These are phyloP conservation scores for Syngnathus acus DNA, from an alignment of 2,797 vertebrate species.

Conservation along the genomic window DNA sequence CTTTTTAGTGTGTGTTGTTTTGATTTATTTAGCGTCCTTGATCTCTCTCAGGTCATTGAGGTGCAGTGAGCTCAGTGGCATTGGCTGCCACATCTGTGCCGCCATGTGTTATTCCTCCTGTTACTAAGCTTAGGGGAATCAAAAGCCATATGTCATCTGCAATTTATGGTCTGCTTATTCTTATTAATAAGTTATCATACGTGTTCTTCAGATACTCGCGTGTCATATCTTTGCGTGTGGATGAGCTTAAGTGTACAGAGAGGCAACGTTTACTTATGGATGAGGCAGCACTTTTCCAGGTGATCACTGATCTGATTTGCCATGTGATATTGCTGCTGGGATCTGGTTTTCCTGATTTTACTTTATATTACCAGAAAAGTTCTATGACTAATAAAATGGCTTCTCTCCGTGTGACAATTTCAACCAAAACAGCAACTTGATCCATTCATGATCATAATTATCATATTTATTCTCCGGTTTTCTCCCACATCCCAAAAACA, in stretches of 20 bases:
- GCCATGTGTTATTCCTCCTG: slow-evolving; percentile 13
- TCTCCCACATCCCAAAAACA: no score
- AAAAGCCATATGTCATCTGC: slow-evolving; percentile 43
- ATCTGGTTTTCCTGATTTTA: neutral
- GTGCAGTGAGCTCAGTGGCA: slow-evolving; percentile 32
- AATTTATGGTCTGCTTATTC: slow-evolving; percentile 33
- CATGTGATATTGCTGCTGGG: slow-evolving; percentile 23
- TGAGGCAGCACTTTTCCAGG: slow-evolving; percentile 40
- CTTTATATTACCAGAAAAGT: neutral
- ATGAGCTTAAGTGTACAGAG: slow-evolving; percentile 27
- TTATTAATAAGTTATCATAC: slow-evolving; percentile 43
- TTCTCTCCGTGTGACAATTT: no score
- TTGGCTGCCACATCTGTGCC: slow-evolving; percentile 19
- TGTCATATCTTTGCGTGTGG: slow-evolving; percentile 10
- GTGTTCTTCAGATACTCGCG: slow-evolving; percentile 20
- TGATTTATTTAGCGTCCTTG: slow-evolving; percentile 29
- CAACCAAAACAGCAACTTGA: no score
- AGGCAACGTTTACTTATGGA: slow-evolving; percentile 52
- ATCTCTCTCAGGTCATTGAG: slow-evolving; percentile 32
- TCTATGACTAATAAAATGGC: no score
- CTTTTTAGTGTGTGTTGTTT: slow-evolving; percentile 12
- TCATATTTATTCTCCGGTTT: no score
- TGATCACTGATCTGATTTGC: slow-evolving; percentile 49
- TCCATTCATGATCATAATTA: no score
- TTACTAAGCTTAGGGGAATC: slow-evolving; percentile 18